Conservation (phyloP, 2,797 vertebrate species). For the Trachops cirrhosus region DNA sequence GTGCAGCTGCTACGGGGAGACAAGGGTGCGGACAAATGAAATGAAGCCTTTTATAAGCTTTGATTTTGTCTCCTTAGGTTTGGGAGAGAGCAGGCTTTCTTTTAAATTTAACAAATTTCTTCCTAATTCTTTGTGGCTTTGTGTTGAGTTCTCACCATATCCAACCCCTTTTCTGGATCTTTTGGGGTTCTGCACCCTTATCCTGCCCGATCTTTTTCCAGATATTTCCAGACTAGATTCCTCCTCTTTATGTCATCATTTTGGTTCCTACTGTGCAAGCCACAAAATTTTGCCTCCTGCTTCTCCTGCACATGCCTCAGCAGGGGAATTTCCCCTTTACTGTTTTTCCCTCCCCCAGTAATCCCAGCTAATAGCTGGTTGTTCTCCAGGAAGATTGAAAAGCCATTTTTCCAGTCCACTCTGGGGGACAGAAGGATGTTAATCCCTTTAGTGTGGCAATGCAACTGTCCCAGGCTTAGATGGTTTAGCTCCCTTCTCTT, state of each 20-base stretch:
- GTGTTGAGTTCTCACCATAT: neutral
- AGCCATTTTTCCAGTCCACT: neutral
- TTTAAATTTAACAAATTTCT: neutral
- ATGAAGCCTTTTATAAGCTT: neutral
- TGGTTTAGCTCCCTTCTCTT: neutral
- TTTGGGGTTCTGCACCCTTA: neutral
- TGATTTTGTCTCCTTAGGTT: neutral
- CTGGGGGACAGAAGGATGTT: neutral
- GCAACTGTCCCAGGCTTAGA: neutral
- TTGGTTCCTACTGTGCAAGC: neutral
- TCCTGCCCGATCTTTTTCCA: neutral
- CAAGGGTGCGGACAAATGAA: neutral
- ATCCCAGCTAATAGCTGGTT: neutral
- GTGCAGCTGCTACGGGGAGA: neutral
- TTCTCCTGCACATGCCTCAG: neutral
- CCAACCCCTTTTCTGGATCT: neutral
- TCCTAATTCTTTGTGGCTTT: neutral
- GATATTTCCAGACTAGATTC: neutral
- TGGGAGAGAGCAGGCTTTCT: neutral
- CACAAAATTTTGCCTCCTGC: neutral
- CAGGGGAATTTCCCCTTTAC: neutral
- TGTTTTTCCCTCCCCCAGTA: neutral
- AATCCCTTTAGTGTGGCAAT: neutral
- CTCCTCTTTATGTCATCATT: neutral
- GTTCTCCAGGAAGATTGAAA: neutral